phyloP scores from a whole-genome alignment of 2,797 vertebrate species.

The Bryconaethiops microstoma region DNA sequence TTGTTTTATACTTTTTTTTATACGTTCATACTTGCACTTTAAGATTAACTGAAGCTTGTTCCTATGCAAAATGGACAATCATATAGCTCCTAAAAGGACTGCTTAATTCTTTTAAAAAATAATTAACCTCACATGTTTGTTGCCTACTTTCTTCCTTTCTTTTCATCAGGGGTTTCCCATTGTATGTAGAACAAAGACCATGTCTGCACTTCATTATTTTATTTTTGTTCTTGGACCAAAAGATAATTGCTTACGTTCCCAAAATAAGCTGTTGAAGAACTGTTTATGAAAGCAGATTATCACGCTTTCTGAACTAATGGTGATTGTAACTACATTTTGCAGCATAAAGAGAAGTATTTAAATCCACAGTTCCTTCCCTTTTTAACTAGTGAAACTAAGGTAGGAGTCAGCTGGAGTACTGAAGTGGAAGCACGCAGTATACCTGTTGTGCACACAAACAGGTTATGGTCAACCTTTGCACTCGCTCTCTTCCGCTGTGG shows the following conservation, averaged over 20 bases:
- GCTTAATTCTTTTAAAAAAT: neutral
- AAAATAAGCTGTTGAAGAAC: neutral
- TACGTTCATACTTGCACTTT: neutral
- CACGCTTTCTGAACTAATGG: neutral
- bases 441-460: conserved; percentile 60
- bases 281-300: neutral
- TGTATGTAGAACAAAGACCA: neutral
- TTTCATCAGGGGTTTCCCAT: conserved; percentile 3
- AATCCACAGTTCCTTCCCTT: conserved; percentile 37
- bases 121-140: neutral
- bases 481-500: conserved; percentile 52
- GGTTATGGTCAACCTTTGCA: conserved; percentile 57
- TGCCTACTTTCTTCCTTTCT: neutral
- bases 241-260: neutral
- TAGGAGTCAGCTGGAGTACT: conserved; percentile 13
- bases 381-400: conserved; percentile 38
- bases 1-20: neutral
- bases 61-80: neutral
- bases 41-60: neutral
- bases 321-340: neutral
- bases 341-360: neutral
- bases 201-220: conserved; percentile 5
- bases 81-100: neutral
- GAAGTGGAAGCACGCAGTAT: conserved; percentile 5
- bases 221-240: conserved; percentile 10